Conservation (phyloP, 2,113 vertebrate genomes). For the Pyxicephalus adspersus region DNA sequence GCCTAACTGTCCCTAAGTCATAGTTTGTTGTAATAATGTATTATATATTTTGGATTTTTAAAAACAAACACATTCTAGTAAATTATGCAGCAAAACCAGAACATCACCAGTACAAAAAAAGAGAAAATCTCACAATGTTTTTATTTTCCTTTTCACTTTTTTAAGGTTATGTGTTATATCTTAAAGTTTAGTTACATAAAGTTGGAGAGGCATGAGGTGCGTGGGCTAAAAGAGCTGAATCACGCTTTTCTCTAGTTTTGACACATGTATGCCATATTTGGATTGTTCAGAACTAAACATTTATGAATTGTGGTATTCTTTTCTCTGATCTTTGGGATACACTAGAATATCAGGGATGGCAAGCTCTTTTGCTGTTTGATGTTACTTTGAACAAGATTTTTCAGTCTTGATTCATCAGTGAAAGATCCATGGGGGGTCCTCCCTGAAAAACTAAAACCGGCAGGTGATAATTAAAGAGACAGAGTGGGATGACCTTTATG, state of each 20-base stretch:
- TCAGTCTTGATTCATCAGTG: neutral
- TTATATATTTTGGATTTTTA: no score
- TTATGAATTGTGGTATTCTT: constrained; percentile 42
- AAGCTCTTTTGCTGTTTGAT: constrained; percentile 36
- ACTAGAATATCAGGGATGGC: constrained; percentile 14
- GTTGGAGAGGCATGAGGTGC: no score
- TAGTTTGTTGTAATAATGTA: no score
- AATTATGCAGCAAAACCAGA: no score
- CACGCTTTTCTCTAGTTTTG: neutral
- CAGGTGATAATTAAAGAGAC: neutral
- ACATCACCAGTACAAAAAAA: neutral
- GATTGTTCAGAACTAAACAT: constrained; percentile 39
- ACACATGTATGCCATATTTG: constrained; percentile 36
- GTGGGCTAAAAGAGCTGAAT: constrained; percentile 7
- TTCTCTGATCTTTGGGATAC: constrained; percentile 44
- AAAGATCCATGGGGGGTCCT: constrained; percentile 14
- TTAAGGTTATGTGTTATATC: neutral
- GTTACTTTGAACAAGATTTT: constrained; percentile 48
- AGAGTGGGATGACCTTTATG: neutral
- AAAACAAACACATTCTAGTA: no score
- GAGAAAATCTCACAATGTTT: neutral
- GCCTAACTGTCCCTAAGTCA: no score
- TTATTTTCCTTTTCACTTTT: neutral
- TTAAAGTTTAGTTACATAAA: no score
- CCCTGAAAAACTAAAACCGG: neutral